Evolutionary conservation across 2,797 vertebrate species (phyloP), one percentile per base, ranked within the genome.

Genomic region (Propithecus deckenii): DNA sequence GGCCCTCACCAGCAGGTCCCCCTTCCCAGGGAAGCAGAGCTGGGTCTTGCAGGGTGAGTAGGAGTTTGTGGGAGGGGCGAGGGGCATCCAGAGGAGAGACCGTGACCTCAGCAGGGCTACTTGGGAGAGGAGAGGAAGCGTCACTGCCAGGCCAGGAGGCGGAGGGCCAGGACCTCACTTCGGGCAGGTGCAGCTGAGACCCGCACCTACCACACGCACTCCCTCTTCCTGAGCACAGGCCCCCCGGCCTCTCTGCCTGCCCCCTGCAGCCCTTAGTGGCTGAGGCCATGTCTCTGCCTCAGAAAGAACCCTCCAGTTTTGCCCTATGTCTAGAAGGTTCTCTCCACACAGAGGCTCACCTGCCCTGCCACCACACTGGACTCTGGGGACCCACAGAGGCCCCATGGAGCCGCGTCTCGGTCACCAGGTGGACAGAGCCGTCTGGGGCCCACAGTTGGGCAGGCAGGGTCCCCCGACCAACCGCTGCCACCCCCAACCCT

Each of bases 161-260:
- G 1, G 7, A 35, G 6, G 69, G 4, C 63, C 20, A 7, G 7
- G 10, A 57, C 20, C 12, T 10, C 30, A 6, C 43, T 2, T 1
- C 0, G 15, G 14, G 6, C 72, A 38, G 48, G 15, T 28, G 4
- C 20, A 5, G 32, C 79, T 41, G 41, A 25, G 57, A n/a, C 22
- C 15, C 0, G 25, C 11, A 32, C 13, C 72, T 41, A 30, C 72
- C 43, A 59, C 13, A 2, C 14, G 28, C n/a, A 55, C 13, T 55
- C 46, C 79, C 28, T 18, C 1, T 43, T 13, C 20, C 7, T 1
- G 32, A 1, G 1, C 41, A 7, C 6, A 14, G 25, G n/a, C 35
- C 72, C 13, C 50, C 59, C 8, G 86, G 61, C 78, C 61, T 76
- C 38, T 28, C 2, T 7, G 7, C 32, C 20, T 52, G 9, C 55